Evolutionary conservation across 2,888 invertebrate species (phyloP), one percentile per base, ranked within the genome.

Genomic region (Zaprionus lineosus): DNA sequence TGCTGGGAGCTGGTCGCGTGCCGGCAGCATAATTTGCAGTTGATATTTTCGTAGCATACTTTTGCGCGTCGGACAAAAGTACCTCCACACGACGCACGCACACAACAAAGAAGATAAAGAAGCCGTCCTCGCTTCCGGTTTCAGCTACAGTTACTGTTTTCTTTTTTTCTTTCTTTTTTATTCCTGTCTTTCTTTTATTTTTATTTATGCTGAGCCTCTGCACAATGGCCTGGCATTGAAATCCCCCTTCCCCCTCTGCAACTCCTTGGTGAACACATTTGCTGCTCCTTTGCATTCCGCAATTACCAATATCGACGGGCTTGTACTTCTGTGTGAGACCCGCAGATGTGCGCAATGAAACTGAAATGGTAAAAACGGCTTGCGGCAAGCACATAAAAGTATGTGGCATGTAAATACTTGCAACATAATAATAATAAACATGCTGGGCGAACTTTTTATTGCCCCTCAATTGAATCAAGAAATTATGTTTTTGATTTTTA

Each of bases 401-500:
- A 34, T 24, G 43, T 37, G 37, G 18, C 24, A 24, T 16, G 5
- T 8, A 14, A 19, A 31, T 7, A 18, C 44, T 34, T 43, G 46
- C 31, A 31, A 52, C 33, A 66, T 43, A 50, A 72, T 72, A 69
- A 69, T 52, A 64, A 69, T 55, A 64, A 70, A 69, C 70, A 72
- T 68, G 63, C 53, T 43, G 44, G 43, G 46, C 46, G 34, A 36
- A 64, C 47, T 60, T 77, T 86, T 77, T 77, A 72, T 86, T 77
- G 73, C 68, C 51, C 58, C 75, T 73, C 75, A 84, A 81, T 86
- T 86, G 85, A 73, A 73, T 84, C 68, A 63, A 55, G 70, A 84
- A 86, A 86, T 87, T 72, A 78, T 72, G 76, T 63, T 79, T 84
- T 72, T 86, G 81, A 85, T 82, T 86, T 84, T 83, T 86, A 86